phyloP scores from a whole-genome alignment of 53 echinoderm and acorn worm genomes.

The Glandiceps talaboti region DNA sequence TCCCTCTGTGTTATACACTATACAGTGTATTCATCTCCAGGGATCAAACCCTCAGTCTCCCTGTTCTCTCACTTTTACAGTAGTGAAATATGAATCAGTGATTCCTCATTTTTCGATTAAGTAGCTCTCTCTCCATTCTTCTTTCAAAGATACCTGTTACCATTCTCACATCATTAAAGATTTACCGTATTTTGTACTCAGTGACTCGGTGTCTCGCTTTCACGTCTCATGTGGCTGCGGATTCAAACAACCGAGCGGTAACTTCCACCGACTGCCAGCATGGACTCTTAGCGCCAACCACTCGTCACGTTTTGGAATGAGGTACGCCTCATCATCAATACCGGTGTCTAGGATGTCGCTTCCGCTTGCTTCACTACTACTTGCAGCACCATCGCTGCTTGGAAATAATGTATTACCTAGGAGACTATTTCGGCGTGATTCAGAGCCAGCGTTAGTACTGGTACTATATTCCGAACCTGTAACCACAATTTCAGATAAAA shows the following conservation, averaged over 20 bases:
- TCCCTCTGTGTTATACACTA: too few species aligned
- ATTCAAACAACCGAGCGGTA: constrained; percentile 77
- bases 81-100: too few species aligned
- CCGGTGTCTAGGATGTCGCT: constrained; percentile 32
- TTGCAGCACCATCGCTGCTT: background rate
- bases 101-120: too few species aligned
- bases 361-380: constrained; percentile 8
- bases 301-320: constrained; percentile 71
- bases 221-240: constrained; percentile 4
- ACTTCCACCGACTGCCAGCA: constrained; percentile 63
- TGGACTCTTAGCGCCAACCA: constrained; percentile 89
- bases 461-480: constrained; percentile 89
- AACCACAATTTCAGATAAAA: too few species aligned
- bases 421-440: constrained; percentile 53
- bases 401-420: background rate
- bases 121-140: too few species aligned
- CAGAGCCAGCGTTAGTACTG: constrained; percentile 64
- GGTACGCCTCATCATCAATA: constrained; percentile 42
- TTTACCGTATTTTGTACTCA: too few species aligned
- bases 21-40: too few species aligned
- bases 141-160: too few species aligned
- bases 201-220: background rate
- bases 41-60: too few species aligned
- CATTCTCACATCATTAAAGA: too few species aligned
- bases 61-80: too few species aligned